Evolutionary conservation across 1,140 invertebrate genomes (phyloP), one percentile per base, ranked within the genome.

Genomic region (Phthorimaea operculella): DNA sequence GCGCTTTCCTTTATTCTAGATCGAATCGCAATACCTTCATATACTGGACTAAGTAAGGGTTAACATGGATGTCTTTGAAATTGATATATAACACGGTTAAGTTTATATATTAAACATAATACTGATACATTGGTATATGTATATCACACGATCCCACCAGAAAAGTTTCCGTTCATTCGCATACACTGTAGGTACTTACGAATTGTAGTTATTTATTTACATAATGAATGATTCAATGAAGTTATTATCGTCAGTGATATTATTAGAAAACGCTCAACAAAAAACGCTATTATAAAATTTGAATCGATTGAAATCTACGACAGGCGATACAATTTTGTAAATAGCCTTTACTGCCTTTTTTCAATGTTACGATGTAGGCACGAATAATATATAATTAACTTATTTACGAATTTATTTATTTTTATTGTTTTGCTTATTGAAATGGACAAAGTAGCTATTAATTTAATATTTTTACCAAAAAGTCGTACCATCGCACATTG

Each of bases 1-100:
- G 78, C 76, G 78, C 74, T 81, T 71, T 72, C 70, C 68, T 75
- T 78, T 71, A 68, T 57, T 67, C 74, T 79, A 73, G 63, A 72
- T 68, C 57, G 64, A 72, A 67, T 70, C 71, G 68, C 58, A 60
- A 66, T 63, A 75, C 65, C 62, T 68, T 63, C 68, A 71, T 70
- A 74, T 70, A 73, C 65, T 52, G 51, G 36, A n/a, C 10, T 5
- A 39, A 6, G 33, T 34, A 34, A 2, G 36, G 36, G n/a, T 9
- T 39, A 39, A 12, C n/a, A 39, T 39, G 10, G 36, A 39, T 39
- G n/a, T 39, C 10, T 39, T n/a, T 5, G 3, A 39, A n/a, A 39
- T 4, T 12, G 10, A n/a, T 39, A 9, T 9, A 9, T 39, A n/a
- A 9, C n/a, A 10, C 36, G 36, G 10, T 39, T 5, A 10, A 3